Evolutionary conservation across 2,888 invertebrate genomes (phyloP).

Genomic region (Aporophyla nigra): DNA sequence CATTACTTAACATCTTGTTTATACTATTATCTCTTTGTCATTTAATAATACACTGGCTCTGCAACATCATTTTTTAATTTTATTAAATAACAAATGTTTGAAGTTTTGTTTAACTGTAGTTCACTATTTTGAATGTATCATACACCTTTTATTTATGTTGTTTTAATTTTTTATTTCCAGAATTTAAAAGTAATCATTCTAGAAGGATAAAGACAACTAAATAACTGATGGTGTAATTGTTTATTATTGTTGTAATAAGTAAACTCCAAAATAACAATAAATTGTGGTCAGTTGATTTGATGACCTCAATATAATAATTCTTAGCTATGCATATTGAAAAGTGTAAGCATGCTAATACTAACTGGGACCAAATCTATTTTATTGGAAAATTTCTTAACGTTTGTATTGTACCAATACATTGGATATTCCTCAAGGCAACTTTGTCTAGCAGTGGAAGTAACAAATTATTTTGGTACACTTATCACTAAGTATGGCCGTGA

Average conservation of each 20-base stretch:
- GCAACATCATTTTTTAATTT: background rate
- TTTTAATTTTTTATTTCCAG: background rate
- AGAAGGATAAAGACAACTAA: background rate
- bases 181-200: background rate
- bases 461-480: conserved; percentile 55
- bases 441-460: conserved; percentile 42
- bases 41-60: background rate
- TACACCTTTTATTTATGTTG: conserved; percentile 10
- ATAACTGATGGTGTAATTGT: background rate
- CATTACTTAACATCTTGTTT: background rate
- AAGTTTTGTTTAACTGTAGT: background rate
- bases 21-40: background rate
- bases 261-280: background rate
- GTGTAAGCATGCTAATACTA: background rate
- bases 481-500: conserved; percentile 55
- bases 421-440: conserved; percentile 38
- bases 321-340: background rate
- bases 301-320: background rate
- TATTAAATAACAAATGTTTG: background rate
- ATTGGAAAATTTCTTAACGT: background rate
- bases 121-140: background rate
- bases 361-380: conserved; percentile 7
- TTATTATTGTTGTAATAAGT: too few species aligned
- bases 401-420: background rate
- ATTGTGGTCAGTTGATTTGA: background rate